Conservation (phyloP, 2,797 vertebrate genomes). For the Rhadinocentrus ornatus region DNA sequence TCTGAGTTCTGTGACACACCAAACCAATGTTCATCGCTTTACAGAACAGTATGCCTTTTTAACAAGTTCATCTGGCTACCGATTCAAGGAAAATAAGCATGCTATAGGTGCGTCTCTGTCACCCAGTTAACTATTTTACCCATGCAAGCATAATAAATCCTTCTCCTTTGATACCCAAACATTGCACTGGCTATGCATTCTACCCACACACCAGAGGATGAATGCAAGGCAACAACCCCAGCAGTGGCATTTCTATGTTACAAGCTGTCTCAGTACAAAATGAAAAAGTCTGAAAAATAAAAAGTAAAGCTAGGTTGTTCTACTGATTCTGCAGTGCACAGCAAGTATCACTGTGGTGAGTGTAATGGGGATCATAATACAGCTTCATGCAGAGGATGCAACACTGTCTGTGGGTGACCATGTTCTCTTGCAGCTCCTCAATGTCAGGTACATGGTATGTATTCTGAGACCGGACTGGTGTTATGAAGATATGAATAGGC, state of each 20-base stretch:
- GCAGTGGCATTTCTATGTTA: constrained; percentile 78
- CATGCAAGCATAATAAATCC: constrained; percentile 89
- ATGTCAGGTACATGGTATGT: constrained; percentile 62
- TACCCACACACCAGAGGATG: constrained; percentile 76
- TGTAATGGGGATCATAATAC: constrained; percentile 33
- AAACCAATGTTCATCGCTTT: constrained; percentile 76
- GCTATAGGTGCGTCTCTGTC: constrained; percentile 84
- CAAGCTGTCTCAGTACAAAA: constrained; percentile 75
- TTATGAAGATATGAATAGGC: constrained; percentile 87
- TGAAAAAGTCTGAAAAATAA: constrained; percentile 34
- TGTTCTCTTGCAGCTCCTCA: constrained; percentile 40
- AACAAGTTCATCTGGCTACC: constrained; percentile 85
- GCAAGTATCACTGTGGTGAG: constrained; percentile 22
- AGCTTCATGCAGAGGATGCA: constrained; percentile 57
- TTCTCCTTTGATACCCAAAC: constrained; percentile 72
- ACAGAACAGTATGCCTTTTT: constrained; percentile 83
- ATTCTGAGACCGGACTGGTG: constrained; percentile 70
- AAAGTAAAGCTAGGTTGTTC: constrained; percentile 53
- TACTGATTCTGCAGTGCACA: constrained; percentile 36
- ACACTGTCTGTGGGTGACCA: constrained; percentile 41
- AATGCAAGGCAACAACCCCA: constrained; percentile 81
- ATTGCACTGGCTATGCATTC: constrained; percentile 79
- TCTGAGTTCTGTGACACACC: constrained; percentile 77
- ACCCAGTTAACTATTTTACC: constrained; percentile 88
- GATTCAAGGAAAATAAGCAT: constrained; percentile 89